Percentiles rank a stretch among this genome's conserved stretches.
phyloP scores from a whole-genome alignment of 2,888 invertebrate genomes.

The Sarcophaga carnaria region DNA sequence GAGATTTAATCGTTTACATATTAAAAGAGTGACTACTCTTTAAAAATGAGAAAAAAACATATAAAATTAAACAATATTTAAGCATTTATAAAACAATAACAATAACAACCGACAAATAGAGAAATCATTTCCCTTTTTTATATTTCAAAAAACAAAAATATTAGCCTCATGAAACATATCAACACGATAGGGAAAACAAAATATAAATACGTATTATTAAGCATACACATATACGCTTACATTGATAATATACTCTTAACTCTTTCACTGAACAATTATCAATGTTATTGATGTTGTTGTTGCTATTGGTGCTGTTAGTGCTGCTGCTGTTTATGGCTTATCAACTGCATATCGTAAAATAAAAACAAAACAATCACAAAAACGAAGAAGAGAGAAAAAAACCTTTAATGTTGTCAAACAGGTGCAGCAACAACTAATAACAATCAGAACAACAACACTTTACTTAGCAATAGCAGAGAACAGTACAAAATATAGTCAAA shows the following conservation, averaged over 20 bases:
- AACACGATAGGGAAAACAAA: slow-evolving; percentile 46
- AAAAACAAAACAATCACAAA: slow-evolving; percentile 22
- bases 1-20: no score
- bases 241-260: slow-evolving; percentile 36
- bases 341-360: slow-evolving; percentile 54
- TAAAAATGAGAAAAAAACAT: neutral
- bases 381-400: slow-evolving; percentile 40
- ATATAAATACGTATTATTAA: neutral
- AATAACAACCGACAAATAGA: slow-evolving; percentile 6
- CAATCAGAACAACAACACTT: slow-evolving; percentile 61
- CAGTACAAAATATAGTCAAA: slow-evolving; percentile 13
- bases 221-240: neutral
- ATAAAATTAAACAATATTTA: slow-evolving; percentile 37
- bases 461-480: slow-evolving; percentile 18
- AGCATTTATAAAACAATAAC: slow-evolving; percentile 38
- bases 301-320: slow-evolving; percentile 22
- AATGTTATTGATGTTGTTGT: slow-evolving; percentile 28
- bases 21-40: no score
- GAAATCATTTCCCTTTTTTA: slow-evolving; percentile 32
- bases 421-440: slow-evolving; percentile 68
- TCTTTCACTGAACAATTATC: slow-evolving; percentile 35
- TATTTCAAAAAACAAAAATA: slow-evolving; percentile 17
- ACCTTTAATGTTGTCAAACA: slow-evolving; percentile 67
- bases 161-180: slow-evolving; percentile 64
- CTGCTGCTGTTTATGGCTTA: slow-evolving; percentile 45